These are phyloP conservation scores for Cotesia congregata DNA, from an alignment of 2,888 invertebrate species.

Conservation along the genomic window DNA sequence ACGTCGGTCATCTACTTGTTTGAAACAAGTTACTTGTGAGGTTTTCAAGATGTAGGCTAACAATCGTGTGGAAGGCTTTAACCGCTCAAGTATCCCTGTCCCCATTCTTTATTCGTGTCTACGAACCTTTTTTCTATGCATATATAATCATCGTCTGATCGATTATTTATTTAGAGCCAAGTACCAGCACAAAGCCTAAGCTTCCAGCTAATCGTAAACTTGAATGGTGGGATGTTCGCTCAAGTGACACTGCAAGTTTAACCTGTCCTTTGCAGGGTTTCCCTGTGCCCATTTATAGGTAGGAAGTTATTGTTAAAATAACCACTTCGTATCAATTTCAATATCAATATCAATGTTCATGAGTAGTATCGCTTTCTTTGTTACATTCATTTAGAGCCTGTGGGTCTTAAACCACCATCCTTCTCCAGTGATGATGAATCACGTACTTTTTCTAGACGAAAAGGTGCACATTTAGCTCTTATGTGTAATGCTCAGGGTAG, in stretches of 20 bases:
- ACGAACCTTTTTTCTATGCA: slow-evolving; percentile 35
- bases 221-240: slow-evolving; percentile 63
- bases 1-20: slow-evolving; percentile 2
- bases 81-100: slow-evolving; percentile 39
- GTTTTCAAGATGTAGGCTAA: slow-evolving; percentile 41
- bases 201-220: slow-evolving; percentile 65
- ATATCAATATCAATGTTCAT: neutral
- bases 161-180: slow-evolving; percentile 59
- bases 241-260: slow-evolving; percentile 63
- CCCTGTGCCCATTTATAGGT: slow-evolving; percentile 73
- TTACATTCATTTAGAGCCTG: slow-evolving; percentile 73
- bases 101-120: slow-evolving; percentile 34
- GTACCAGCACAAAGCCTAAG: slow-evolving; percentile 65
- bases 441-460: slow-evolving; percentile 73
- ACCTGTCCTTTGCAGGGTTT: slow-evolving; percentile 85
- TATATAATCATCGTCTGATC: slow-evolving; percentile 43
- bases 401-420: slow-evolving; percentile 79
- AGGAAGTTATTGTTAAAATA: slow-evolving; percentile 33
- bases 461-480: slow-evolving; percentile 64
- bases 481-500: slow-evolving; percentile 77
- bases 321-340: neutral
- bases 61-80: slow-evolving; percentile 20
- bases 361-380: slow-evolving; percentile 20
- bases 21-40: neutral
- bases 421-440: slow-evolving; percentile 76